Conservation (phyloP, 2,888 invertebrate species). For the Caradrina clavipalpis region DNA sequence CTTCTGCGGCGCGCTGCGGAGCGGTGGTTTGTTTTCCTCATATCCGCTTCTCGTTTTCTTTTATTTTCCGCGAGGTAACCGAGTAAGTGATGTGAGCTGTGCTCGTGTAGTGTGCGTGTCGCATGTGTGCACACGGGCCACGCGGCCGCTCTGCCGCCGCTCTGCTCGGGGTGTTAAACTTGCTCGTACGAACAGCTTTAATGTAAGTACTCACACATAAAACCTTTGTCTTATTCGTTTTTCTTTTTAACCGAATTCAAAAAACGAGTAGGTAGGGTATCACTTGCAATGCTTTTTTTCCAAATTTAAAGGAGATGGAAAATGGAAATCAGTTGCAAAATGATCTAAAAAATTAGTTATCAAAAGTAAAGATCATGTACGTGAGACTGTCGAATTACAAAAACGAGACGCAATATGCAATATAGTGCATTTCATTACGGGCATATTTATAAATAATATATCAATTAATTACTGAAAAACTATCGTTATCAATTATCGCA, state of each 20-base stretch:
- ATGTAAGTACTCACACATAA: conserved; percentile 1
- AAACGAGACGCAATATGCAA: too few relatives aligned
- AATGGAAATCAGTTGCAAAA: too few relatives aligned
- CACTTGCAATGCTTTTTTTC: too few relatives aligned
- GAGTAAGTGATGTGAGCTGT: conserved; percentile 27
- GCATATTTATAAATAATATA: too few relatives aligned
- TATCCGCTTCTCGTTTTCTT: conserved; percentile 18
- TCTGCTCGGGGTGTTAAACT: not conserved
- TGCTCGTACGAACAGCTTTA: conserved; percentile 5
- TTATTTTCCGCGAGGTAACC: conserved; percentile 7
- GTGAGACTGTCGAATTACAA: too few relatives aligned
- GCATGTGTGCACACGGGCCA: not conserved
- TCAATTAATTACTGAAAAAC: too few relatives aligned
- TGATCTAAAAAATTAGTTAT: too few relatives aligned
- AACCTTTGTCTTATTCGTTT: conserved; percentile 2
- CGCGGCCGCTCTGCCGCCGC: not conserved
- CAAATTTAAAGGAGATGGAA: too few relatives aligned
- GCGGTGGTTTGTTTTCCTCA: conserved; percentile 15
- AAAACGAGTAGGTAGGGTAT: too few relatives aligned
- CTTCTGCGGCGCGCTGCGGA: not conserved
- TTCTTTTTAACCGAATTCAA: not conserved
- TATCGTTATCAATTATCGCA: too few relatives aligned
- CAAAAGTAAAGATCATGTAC: too few relatives aligned
- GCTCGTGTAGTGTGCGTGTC: not conserved
- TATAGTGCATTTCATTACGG: too few relatives aligned